Base-by-base conservation (phyloP, 2,888 invertebrate species). In the Oligia fasciuncula region DNA sequence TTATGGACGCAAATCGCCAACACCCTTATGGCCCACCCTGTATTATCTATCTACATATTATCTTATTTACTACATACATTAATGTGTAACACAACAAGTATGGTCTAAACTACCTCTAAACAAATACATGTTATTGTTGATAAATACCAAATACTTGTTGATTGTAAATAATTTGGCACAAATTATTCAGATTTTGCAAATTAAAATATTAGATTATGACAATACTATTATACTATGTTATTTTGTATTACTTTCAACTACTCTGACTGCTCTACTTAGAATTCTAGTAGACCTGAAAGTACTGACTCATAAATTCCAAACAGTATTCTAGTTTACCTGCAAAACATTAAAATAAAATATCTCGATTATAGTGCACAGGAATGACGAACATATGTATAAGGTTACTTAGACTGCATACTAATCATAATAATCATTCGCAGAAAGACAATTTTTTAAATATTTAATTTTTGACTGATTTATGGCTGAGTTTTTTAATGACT, bases 231-330 rank as follows among this genome's bases (percentile, higher is more conserved):
- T 43, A 68, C 68, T 81, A 69, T 63, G 81, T 81, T 80, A 74
- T 77, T 63, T 65, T 46, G 6, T 78, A 78, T 63, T 81, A 85
- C 57, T 68, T 71, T 79, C 13, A 73, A 79, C 71, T 83, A 98
- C 98, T 98, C 95, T 65, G 91, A 91, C 72, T 85, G 84, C 51
- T 87, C 88, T 91, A 90, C 84, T 85, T 87, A 89, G 90, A 87
- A 83, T 74, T 71, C 86, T 87, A 89, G 87, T 88, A 84, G 88
- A 91, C 87, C 87, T 91, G 79, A 87, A 85, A 90, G 91, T 95
- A 95, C 95, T 95, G 95, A 95, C 95, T 95, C 88, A 89, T 85
- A 74, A 93, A 91, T 73, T 94, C 92, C 94, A 95, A 79, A 86
- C 90, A 83, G 91, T 95, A 96, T 85, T 90, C 92, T 90, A 96